Conservation (phyloP, 1,140 invertebrate genomes). For the Papilio polytes region DNA sequence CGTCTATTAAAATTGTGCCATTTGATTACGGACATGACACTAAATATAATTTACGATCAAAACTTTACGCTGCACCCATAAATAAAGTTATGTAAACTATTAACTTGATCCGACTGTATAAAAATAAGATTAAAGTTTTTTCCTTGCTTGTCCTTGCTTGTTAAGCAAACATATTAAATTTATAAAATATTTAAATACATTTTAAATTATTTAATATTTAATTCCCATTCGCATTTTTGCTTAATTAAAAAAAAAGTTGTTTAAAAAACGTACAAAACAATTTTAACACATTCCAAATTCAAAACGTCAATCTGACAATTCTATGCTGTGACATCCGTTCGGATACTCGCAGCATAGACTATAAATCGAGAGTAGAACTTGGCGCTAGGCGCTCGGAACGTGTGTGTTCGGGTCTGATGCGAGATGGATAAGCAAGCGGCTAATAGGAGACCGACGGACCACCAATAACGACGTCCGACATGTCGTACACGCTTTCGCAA, state of each 20-base stretch:
- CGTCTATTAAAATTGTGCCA: conserved; percentile 34
- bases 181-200: background rate
- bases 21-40: conserved; percentile 34
- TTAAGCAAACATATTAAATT: background rate
- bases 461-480: conserved; percentile 39
- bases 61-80: conserved; percentile 14
- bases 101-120: background rate
- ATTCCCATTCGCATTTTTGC: too few species aligned
- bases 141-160: background rate
- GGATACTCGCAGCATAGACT: conserved; percentile 34
- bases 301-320: conserved; percentile 27
- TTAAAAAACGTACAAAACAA: conserved; percentile 9
- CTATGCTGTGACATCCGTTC: conserved; percentile 28
- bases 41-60: conserved; percentile 35
- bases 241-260: too few species aligned
- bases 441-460: conserved; percentile 45
- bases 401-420: conserved; percentile 40
- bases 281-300: conserved; percentile 17
- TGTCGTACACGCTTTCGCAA: conserved; percentile 42
- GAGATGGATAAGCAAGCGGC: conserved; percentile 45
- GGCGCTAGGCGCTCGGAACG: conserved; percentile 21
- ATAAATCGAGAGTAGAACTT: conserved; percentile 32
- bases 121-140: background rate
- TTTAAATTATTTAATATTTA: too few species aligned
- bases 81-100: conserved; percentile 30